Evolutionary conservation across 2,888 invertebrate species (phyloP).

Genomic region (Lasioglossum calceatum): DNA sequence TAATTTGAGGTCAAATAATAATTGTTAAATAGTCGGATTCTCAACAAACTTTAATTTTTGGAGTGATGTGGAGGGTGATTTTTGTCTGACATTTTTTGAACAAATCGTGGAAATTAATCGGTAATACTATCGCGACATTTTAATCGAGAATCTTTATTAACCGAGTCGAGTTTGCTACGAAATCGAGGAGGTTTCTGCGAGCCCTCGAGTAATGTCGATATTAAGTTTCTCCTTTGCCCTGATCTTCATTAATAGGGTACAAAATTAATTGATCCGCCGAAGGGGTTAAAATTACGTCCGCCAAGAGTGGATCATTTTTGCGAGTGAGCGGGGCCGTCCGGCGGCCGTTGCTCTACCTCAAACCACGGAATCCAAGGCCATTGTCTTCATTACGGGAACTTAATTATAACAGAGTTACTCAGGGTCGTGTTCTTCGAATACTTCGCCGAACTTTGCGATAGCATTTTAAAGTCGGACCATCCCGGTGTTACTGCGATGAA

Average conservation of each 20-base stretch:
- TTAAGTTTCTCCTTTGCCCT: not conserved
- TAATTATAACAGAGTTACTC: not conserved
- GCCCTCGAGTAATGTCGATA: not conserved
- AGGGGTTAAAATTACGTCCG: not conserved
- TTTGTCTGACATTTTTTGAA: not conserved
- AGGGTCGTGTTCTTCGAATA: not conserved
- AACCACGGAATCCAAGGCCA: not conserved
- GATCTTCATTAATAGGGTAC: not conserved
- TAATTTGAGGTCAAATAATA: too few species aligned
- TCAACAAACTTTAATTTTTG: not conserved
- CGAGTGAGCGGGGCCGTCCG: not conserved
- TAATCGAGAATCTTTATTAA: not conserved
- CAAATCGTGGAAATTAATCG: not conserved
- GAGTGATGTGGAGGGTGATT: fast-evolving
- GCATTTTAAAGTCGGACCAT: not conserved
- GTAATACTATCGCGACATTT: not conserved
- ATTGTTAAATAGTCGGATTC: too few species aligned
- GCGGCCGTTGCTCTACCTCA: not conserved
- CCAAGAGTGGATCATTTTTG: constrained; percentile 10
- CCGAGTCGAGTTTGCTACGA: not conserved
- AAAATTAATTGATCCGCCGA: constrained; percentile 14
- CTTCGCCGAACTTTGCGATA: not conserved
- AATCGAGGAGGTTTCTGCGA: not conserved
- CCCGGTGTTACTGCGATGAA: not conserved
- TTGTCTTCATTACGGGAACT: constrained; percentile 6